Percentiles rank a stretch among this genome's conserved stretches.
Evolutionary conservation across 2,113 vertebrate species (phyloP).

Genomic region (Paramisgurnus dabryanus): DNA sequence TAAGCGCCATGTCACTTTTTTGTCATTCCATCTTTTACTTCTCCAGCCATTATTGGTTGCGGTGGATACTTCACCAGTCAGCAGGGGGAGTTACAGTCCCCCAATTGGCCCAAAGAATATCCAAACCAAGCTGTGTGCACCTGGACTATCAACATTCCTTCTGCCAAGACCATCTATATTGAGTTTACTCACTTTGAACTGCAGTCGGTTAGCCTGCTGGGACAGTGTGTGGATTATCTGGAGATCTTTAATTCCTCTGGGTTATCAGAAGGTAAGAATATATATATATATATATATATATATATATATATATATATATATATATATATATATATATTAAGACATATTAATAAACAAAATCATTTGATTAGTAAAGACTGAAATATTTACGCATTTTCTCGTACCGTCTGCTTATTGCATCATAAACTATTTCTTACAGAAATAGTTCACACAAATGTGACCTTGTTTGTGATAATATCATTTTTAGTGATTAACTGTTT

Average conservation of each 20-base stretch:
- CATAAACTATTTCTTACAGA: too few relatives aligned
- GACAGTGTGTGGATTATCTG: constrained; percentile 72
- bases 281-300: not conserved
- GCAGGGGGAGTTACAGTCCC: constrained; percentile 69
- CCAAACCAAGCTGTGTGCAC: constrained; percentile 67
- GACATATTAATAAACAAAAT: too few relatives aligned
- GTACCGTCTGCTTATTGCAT: too few relatives aligned
- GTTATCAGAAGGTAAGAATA: constrained; percentile 62
- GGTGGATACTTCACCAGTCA: constrained; percentile 67
- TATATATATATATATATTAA: too few relatives aligned
- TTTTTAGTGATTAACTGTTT: too few relatives aligned
- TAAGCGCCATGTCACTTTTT: too few relatives aligned
- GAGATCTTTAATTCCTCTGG: constrained; percentile 68
- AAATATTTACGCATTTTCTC: too few relatives aligned
- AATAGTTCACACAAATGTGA: too few relatives aligned
- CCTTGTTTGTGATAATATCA: too few relatives aligned
- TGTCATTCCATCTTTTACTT: too few relatives aligned
- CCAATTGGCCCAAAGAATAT: constrained; percentile 72
- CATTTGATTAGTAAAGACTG: too few relatives aligned
- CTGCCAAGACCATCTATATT: constrained; percentile 60
- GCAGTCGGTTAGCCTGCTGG: constrained; percentile 62
- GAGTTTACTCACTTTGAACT: constrained; percentile 73
- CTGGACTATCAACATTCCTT: constrained; percentile 67
- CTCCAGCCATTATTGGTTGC: constrained; percentile 59
- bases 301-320: too few relatives aligned